phyloP scores from a whole-genome alignment of 2,888 invertebrate species.

The Mythimna impura region DNA sequence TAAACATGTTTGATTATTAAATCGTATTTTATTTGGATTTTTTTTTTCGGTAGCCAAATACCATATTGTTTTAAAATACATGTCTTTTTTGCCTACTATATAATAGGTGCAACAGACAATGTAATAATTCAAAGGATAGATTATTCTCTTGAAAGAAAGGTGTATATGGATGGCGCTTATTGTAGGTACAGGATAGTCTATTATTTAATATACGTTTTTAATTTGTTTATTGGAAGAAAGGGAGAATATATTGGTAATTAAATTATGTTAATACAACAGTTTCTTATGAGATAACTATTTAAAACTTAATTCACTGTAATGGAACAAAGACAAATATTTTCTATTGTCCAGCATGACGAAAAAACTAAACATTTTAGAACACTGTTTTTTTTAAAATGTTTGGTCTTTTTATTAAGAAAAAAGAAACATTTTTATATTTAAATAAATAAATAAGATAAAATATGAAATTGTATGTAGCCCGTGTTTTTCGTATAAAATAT shows the following conservation, averaged over 20 bases:
- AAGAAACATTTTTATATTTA: too few relatives aligned
- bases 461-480: not conserved
- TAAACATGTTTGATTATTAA: not conserved
- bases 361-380: too few relatives aligned
- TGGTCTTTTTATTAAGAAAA: too few relatives aligned
- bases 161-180: not conserved
- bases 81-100: not conserved
- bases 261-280: not conserved
- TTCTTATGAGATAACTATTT: not conserved
- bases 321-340: too few relatives aligned
- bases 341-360: too few relatives aligned
- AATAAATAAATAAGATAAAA: not conserved
- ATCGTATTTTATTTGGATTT: not conserved
- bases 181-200: not conserved
- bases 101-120: constrained; percentile 18
- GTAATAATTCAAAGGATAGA: not conserved
- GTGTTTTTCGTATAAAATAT: not conserved
- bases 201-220: not conserved
- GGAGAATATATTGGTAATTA: not conserved
- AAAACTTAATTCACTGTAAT: not conserved
- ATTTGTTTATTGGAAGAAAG: not conserved
- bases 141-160: not conserved
- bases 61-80: not conserved
- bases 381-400: too few relatives aligned
- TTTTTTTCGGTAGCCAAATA: not conserved